Conservation (phyloP, 2,113 vertebrate species). For the Pagrus major region DNA sequence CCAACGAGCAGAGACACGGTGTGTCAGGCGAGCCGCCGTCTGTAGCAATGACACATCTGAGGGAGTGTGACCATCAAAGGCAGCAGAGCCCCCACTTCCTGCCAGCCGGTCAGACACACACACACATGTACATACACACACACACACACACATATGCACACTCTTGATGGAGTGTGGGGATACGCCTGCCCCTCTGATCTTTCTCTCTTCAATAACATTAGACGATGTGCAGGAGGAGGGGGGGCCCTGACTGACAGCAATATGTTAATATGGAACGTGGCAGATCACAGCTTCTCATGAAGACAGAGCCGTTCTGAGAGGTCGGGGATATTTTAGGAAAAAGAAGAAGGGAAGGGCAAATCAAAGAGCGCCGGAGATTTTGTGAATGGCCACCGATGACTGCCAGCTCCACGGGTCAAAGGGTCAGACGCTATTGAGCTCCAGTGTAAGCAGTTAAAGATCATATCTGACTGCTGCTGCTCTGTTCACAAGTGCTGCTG, state of each 20-base stretch:
- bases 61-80: conserved; percentile 79
- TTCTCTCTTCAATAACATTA: conserved; percentile 73
- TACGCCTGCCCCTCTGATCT: conserved; percentile 76
- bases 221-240: conserved; percentile 43
- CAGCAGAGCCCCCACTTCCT: conserved; percentile 69
- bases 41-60: conserved; percentile 75
- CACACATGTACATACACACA: conserved; percentile 20
- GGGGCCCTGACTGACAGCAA: conserved; percentile 58
- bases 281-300: conserved; percentile 53
- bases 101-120: conserved; percentile 39
- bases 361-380: neutral
- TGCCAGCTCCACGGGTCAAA: conserved; percentile 1
- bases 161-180: conserved; percentile 70
- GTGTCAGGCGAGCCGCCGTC: conserved; percentile 58
- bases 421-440: conserved; percentile 15
- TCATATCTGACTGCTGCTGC: conserved; percentile 9
- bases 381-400: conserved; percentile 3
- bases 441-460: neutral
- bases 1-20: conserved; percentile 58
- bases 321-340: conserved; percentile 18
- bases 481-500: neutral
- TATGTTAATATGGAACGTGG: conserved; percentile 63
- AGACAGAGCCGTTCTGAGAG: conserved; percentile 18
- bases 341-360: neutral
- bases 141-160: conserved; percentile 18